Conservation (phyloP, 2,113 vertebrate genomes). For the Eira barbara region DNA sequence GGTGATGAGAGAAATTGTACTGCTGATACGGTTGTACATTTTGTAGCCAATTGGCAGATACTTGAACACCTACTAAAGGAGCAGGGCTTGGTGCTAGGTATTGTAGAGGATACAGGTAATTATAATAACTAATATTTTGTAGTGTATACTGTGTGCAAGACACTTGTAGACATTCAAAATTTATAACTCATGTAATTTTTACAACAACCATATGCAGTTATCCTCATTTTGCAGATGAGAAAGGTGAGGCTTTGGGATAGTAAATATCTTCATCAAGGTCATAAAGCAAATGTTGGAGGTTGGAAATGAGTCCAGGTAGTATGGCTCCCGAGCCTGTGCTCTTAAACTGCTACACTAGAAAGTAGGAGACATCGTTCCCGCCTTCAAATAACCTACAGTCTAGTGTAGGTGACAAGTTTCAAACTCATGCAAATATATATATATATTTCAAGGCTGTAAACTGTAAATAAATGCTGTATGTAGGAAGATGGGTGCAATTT, state of each 20-base stretch:
- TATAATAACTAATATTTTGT: conserved; percentile 1
- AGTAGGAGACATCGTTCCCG: background rate
- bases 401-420: background rate
- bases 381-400: background rate
- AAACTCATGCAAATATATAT: background rate
- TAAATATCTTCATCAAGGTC: background rate
- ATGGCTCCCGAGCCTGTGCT: background rate
- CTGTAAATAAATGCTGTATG: background rate
- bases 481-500: background rate
- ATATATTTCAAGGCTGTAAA: background rate
- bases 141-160: background rate
- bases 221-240: background rate
- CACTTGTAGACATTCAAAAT: background rate
- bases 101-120: background rate
- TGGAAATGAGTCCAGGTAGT: background rate
- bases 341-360: background rate
- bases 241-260: background rate
- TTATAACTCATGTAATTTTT: background rate
- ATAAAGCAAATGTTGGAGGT: background rate
- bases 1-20: background rate
- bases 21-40: background rate
- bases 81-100: background rate
- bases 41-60: background rate
- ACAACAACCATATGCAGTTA: background rate
- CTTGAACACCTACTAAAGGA: background rate